phyloP scores from a whole-genome alignment of 2,113 vertebrate genomes.

The Entosphenus tridentatus region DNA sequence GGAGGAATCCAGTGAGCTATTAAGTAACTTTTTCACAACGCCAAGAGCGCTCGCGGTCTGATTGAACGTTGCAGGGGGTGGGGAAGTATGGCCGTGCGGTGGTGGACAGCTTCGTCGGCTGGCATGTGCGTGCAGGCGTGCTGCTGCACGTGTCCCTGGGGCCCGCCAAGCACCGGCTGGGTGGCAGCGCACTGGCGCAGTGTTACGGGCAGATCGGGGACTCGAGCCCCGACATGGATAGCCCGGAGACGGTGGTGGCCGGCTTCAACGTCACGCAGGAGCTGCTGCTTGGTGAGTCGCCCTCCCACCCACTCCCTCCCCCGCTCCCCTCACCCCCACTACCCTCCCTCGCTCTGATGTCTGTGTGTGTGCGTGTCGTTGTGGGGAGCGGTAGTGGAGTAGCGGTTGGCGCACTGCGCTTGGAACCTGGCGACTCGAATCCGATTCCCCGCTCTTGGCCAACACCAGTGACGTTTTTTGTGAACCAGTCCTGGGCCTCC shows the following conservation, averaged over 20 bases:
- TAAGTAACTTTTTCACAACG: not conserved
- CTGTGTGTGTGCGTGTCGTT: not conserved
- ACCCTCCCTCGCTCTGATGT: not conserved
- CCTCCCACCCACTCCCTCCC: not conserved
- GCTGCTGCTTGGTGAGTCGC: slow-evolving; percentile 30
- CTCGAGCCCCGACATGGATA: slow-evolving; percentile 43
- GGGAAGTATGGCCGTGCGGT: not conserved
- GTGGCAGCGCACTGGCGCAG: slow-evolving; percentile 61
- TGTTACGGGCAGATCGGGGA: slow-evolving; percentile 58
- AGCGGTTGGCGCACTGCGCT: no score
- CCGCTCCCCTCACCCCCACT: not conserved
- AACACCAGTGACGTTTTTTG: no score
- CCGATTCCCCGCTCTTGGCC: no score
- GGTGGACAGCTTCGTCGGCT: not conserved
- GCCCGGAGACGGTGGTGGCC: slow-evolving; percentile 24
- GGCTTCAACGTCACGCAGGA: slow-evolving; percentile 50
- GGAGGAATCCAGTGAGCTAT: no score
- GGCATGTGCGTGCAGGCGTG: slow-evolving; percentile 22
- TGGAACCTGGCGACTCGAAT: no score
- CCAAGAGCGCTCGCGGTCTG: not conserved
- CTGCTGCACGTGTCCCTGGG: slow-evolving; percentile 43
- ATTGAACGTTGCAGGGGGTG: not conserved
- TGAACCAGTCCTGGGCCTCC: no score
- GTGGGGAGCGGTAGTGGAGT: no score
- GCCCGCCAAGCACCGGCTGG: slow-evolving; percentile 36